phyloP scores from a whole-genome alignment of 2,113 vertebrate genomes.

The Micronisus gabar region DNA sequence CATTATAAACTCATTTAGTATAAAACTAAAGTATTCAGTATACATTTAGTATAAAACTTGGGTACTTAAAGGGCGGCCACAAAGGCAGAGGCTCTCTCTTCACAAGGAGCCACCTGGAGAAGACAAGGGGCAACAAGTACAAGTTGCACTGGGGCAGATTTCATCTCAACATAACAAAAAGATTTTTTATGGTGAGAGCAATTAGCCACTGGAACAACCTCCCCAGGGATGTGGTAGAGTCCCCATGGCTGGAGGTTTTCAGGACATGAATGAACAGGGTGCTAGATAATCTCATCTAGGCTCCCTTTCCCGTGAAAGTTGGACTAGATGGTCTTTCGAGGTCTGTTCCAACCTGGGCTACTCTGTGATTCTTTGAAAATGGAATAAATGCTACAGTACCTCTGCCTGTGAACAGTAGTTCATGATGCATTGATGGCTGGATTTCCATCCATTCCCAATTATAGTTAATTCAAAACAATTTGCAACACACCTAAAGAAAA shows the following conservation, averaged over 20 bases:
- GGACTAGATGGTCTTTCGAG: accelerated
- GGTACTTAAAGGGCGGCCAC: background rate
- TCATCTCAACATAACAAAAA: background rate
- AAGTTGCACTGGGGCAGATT: background rate
- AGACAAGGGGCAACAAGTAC: background rate
- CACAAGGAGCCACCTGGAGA: background rate
- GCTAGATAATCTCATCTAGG: background rate
- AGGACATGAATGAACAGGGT: background rate
- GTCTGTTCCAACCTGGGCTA: background rate
- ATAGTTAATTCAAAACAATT: background rate
- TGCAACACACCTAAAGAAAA: background rate
- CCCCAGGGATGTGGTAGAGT: background rate
- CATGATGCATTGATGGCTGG: background rate
- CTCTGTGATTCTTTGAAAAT: background rate
- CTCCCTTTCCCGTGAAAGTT: background rate
- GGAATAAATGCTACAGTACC: background rate
- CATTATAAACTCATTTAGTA: background rate
- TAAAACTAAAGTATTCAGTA: background rate
- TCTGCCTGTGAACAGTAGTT: background rate
- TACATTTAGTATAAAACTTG: background rate
- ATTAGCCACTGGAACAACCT: background rate
- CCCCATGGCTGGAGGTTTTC: background rate
- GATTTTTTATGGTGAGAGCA: background rate
- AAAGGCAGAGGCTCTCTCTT: background rate
- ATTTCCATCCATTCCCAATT: background rate